Conservation (phyloP, 2,113 vertebrate species). For the Passerina amoena region DNA sequence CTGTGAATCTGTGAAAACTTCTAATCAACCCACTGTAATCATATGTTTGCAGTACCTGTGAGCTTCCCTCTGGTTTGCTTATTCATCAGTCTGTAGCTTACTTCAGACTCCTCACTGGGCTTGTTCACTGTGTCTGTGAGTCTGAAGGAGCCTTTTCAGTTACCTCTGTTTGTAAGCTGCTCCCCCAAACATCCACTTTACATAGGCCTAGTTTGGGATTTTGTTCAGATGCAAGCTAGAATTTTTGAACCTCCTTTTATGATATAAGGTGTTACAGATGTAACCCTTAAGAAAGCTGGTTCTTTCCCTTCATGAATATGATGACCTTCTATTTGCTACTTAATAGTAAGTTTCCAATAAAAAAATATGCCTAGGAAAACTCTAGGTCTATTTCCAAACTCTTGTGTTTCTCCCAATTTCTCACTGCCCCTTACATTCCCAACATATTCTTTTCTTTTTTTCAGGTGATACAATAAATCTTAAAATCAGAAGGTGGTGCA, state of each 20-base stretch:
- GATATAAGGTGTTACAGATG: not conserved
- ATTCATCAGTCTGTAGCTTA: not conserved
- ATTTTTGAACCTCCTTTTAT: not conserved
- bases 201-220: not conserved
- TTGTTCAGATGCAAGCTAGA: not conserved
- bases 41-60: not conserved
- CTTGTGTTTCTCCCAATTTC: not conserved
- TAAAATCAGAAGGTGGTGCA: not conserved
- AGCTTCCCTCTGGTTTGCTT: conserved; percentile 1
- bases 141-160: not conserved
- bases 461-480: not conserved
- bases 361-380: not conserved
- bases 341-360: not conserved
- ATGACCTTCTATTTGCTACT: not conserved
- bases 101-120: not conserved
- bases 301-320: not conserved
- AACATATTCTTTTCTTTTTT: not conserved
- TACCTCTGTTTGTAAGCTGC: not conserved
- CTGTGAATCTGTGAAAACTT: not conserved
- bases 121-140: not conserved
- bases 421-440: not conserved
- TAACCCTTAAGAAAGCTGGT: not conserved
- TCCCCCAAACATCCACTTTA: not conserved
- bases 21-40: not conserved
- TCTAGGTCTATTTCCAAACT: not conserved